Base-by-base conservation (phyloP, 2,797 vertebrate species). In the Gadopsis marmoratus region DNA sequence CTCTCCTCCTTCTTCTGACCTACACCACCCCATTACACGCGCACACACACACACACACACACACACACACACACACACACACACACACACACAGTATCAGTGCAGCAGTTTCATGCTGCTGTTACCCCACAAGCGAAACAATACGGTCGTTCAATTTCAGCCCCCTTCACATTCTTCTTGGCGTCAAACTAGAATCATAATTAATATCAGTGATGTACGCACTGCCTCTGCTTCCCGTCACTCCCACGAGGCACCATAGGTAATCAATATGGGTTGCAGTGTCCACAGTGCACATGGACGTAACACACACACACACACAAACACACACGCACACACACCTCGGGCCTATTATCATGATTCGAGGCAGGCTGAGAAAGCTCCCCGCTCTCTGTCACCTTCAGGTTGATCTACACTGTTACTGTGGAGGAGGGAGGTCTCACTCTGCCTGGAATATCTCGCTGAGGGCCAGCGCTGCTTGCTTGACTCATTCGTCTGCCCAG, bases 141-240 rank as follows among this genome's bases (percentile, higher is more conserved):
- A 77, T 75, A 45, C 1, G 11, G 48, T 31, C 3, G 3, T 59
- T 77, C 74, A 48, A 74, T 82, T 78, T 78, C 65, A 76, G 4
- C 35, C 33, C 26, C 35, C 64, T 1, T 63, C 64, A 31, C 55
- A 29, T 78, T 59, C 29, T 62, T 66, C 23, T 10, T 2, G 23
- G 35, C 7, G 26, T 76, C 13, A 1, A 83, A 54, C 48, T 65
- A 31, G 55, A 85, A 89, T 90, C 68, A 76, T 67, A 80, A 88
- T 82, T 87, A 89, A 88, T 83, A 76, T 82, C 63, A 71, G 63
- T 65, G 86, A 92, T 90, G 84, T 78, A 86, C 80, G 51, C 63
- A 21, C 62, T 53, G 73, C 55, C 41, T 48, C 76, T 60, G 53
- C 76, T 51, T 51, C 55, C 65, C 26, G 41, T 73, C 66, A 63